Evolutionary conservation across 2,113 vertebrate species (phyloP).

Genomic region (Gambusia holbrooki): DNA sequence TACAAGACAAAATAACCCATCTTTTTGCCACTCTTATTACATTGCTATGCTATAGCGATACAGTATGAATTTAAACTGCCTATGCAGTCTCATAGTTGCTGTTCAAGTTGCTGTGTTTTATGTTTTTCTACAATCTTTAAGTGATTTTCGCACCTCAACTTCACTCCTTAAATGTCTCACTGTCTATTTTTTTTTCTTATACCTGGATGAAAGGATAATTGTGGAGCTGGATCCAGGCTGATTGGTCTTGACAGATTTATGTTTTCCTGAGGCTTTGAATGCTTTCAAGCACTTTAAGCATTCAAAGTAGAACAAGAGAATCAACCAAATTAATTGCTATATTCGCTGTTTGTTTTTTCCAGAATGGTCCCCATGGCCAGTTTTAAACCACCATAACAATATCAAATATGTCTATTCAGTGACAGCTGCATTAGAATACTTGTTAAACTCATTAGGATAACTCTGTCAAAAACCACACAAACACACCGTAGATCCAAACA

Average conservation of each 20-base stretch:
- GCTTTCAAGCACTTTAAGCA: neutral
- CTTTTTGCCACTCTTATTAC: neutral
- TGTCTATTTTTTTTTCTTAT: neutral
- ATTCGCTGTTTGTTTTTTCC: neutral
- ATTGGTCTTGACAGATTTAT: neutral
- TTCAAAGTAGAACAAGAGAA: neutral
- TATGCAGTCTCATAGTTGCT: too few relatives aligned
- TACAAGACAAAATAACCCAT: too few relatives aligned
- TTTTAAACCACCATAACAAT: neutral
- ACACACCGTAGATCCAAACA: conserved; percentile 14
- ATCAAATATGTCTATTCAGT: neutral
- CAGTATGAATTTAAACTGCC: neutral
- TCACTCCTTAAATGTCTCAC: neutral
- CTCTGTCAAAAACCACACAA: neutral
- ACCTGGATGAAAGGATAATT: neutral
- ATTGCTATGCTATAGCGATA: neutral
- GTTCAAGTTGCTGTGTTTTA: neutral
- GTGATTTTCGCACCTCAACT: neutral
- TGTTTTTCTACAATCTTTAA: neutral
- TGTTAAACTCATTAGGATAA: neutral
- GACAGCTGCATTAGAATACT: conserved; percentile 4
- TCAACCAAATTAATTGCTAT: neutral
- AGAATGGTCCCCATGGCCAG: neutral
- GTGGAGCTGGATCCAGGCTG: neutral
- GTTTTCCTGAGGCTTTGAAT: neutral